Conservation (phyloP, 1,140 invertebrate species). For the Brachionus rotundiformis region DNA sequence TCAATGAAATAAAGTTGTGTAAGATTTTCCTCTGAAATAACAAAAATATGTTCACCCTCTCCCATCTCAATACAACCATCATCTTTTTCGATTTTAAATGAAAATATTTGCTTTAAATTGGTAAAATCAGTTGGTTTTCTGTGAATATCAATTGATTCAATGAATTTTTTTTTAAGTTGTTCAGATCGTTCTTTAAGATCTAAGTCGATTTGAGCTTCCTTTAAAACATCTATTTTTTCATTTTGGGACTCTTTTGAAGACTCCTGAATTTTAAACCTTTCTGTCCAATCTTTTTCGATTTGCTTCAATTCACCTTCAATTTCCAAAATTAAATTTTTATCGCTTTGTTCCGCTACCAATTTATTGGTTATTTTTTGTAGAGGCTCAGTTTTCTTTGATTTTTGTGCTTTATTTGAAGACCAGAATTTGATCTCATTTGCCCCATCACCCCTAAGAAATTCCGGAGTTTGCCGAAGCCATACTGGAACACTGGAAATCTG, state of each 20-base stretch:
- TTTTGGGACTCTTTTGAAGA: background rate
- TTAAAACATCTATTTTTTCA: background rate
- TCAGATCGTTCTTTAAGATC: constrained; percentile 17
- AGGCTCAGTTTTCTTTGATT: constrained; percentile 48
- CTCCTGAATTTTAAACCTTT: constrained; percentile 3
- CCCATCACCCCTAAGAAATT: constrained; percentile 63
- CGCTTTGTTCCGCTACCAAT: background rate
- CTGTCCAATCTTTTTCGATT: constrained; percentile 17
- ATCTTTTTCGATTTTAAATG: constrained; percentile 21
- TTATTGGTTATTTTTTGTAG: background rate
- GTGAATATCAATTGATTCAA: constrained; percentile 44
- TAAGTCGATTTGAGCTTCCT: background rate
- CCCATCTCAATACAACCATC: background rate
- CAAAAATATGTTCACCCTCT: background rate
- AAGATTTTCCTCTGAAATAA: background rate
- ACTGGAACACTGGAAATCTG: constrained; percentile 79
- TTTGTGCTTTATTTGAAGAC: constrained; percentile 45
- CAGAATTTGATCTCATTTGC: constrained; percentile 54
- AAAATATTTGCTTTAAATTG: constrained; percentile 30
- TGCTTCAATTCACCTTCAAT: constrained; percentile 37
- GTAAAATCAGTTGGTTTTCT: constrained; percentile 21
- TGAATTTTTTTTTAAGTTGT: constrained; percentile 29
- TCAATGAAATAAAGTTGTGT: constrained; percentile 34
- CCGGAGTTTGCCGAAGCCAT: constrained; percentile 76
- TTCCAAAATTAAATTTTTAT: background rate